Evolutionary conservation across 1,140 invertebrate species (phyloP).

Genomic region (Cydia pomonella): DNA sequence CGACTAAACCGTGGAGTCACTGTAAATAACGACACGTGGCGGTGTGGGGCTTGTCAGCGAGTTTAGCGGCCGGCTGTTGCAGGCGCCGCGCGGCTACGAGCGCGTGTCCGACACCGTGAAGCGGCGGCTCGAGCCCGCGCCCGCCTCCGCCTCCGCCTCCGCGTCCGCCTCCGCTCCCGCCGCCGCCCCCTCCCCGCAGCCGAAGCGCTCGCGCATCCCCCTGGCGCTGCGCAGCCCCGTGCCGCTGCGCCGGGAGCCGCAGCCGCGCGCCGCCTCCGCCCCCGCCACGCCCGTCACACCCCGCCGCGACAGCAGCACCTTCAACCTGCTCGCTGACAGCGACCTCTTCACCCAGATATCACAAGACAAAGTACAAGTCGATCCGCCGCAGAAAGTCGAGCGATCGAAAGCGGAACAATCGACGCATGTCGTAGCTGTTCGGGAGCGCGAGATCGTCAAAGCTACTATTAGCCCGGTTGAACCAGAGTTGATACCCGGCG

Average conservation of each 20-base stretch:
- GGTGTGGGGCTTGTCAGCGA: conserved; percentile 55
- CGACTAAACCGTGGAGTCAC: neutral
- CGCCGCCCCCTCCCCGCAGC: conserved; percentile 46
- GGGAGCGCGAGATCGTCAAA: conserved; percentile 80
- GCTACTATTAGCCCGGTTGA: conserved; percentile 78
- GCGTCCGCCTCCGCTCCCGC: conserved; percentile 53
- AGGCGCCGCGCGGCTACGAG: conserved; percentile 63
- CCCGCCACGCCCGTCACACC: conserved; percentile 55
- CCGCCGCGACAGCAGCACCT: conserved; percentile 74
- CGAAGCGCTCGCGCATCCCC: conserved; percentile 74
- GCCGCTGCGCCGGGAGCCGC: conserved; percentile 60
- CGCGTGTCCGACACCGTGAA: conserved; percentile 78
- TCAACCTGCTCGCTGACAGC: conserved; percentile 85
- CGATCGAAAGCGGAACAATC: no score
- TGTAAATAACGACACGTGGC: conserved; percentile 27
- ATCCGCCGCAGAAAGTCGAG: no score
- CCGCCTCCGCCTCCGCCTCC: conserved; percentile 50
- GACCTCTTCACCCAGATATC: conserved; percentile 87
- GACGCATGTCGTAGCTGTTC: conserved; percentile 80
- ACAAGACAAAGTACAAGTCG: conserved; percentile 70
- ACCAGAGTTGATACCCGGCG: conserved; percentile 51
- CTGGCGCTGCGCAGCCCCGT: conserved; percentile 70
- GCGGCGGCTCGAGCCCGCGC: conserved; percentile 70
- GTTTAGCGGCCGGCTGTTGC: conserved; percentile 35
- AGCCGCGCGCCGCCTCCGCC: conserved; percentile 33